A percentile compares a stretch with the other conserved stretches of the same genome.
phyloP scores from a whole-genome alignment of 2,113 vertebrate species.

The Micronycteris hirsuta region DNA sequence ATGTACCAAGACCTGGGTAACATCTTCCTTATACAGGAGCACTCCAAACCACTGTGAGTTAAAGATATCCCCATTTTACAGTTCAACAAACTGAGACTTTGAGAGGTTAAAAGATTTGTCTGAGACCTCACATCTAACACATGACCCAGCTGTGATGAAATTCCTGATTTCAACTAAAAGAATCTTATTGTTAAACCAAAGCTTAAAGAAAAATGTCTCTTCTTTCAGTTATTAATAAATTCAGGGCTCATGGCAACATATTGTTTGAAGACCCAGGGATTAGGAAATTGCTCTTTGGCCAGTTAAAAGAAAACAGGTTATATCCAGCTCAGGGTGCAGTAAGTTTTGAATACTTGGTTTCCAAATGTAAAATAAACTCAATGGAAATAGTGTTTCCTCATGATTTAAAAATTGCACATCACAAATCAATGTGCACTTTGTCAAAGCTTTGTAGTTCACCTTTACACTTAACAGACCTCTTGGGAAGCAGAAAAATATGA shows the following conservation, averaged over 20 bases:
- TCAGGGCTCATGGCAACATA: neutral
- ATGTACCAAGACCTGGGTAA: neutral
- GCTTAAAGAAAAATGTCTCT: constrained; percentile 18
- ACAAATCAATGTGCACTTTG: constrained; percentile 49
- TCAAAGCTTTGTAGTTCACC: constrained; percentile 65
- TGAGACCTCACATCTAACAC: neutral
- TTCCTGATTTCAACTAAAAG: neutral
- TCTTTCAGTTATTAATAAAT: constrained; percentile 25
- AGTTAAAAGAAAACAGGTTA: constrained; percentile 34
- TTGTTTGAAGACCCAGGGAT: constrained; percentile 28
- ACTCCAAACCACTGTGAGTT: neutral
- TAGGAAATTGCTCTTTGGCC: constrained; percentile 2
- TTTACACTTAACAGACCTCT: constrained; percentile 67
- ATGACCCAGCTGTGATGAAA: neutral
- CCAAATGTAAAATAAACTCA: constrained; percentile 59
- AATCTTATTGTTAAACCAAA: neutral
- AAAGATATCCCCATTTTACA: neutral
- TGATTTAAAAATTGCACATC: constrained; percentile 63
- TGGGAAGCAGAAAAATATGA: constrained; percentile 69
- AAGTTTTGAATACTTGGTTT: constrained; percentile 33
- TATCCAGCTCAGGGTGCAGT: constrained; percentile 10
- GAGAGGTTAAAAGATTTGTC: neutral
- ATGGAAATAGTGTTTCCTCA: constrained; percentile 50
- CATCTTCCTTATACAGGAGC: neutral
- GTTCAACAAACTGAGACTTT: neutral